Evolutionary conservation across 2,113 vertebrate genomes (phyloP).

Genomic region (Speoplatyrhinus poulsoni): DNA sequence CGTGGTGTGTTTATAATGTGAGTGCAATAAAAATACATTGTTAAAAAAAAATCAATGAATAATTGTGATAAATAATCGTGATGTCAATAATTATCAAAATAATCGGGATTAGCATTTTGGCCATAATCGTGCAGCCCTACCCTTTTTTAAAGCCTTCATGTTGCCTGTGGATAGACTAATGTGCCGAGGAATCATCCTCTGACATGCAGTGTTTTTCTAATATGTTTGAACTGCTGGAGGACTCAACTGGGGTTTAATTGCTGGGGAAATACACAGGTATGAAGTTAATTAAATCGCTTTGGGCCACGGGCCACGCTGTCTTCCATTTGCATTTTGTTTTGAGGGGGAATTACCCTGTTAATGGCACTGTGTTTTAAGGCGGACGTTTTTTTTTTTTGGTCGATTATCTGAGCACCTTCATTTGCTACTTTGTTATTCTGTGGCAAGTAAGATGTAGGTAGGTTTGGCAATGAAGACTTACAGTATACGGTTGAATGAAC

Average conservation of each 20-base stretch:
- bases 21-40: too few relatives aligned
- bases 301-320: slow-evolving; percentile 24
- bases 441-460: slow-evolving; percentile 3
- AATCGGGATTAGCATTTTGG: too few relatives aligned
- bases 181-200: slow-evolving; percentile 56
- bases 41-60: too few relatives aligned
- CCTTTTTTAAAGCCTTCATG: slow-evolving; percentile 29
- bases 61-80: too few relatives aligned
- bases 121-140: too few relatives aligned
- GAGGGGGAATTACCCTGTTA: slow-evolving; percentile 30
- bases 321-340: slow-evolving; percentile 60
- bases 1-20: too few relatives aligned
- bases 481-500: slow-evolving; percentile 42
- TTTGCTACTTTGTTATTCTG: background rate
- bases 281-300: slow-evolving; percentile 64
- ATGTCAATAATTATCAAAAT: too few relatives aligned
- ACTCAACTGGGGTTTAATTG: slow-evolving; percentile 68
- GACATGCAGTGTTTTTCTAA: slow-evolving; percentile 64
- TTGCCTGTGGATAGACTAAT: slow-evolving; percentile 64
- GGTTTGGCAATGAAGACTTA: slow-evolving; percentile 44
- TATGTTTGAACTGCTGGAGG: slow-evolving; percentile 69
- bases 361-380: slow-evolving; percentile 43
- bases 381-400: slow-evolving; percentile 6
- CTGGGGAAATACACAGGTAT: slow-evolving; percentile 61
- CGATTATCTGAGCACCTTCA: slow-evolving; percentile 17